Evolutionary conservation across 2,797 vertebrate species (phyloP), one percentile per base, ranked within the genome.

Genomic region (Enteromius fasciolatus): DNA sequence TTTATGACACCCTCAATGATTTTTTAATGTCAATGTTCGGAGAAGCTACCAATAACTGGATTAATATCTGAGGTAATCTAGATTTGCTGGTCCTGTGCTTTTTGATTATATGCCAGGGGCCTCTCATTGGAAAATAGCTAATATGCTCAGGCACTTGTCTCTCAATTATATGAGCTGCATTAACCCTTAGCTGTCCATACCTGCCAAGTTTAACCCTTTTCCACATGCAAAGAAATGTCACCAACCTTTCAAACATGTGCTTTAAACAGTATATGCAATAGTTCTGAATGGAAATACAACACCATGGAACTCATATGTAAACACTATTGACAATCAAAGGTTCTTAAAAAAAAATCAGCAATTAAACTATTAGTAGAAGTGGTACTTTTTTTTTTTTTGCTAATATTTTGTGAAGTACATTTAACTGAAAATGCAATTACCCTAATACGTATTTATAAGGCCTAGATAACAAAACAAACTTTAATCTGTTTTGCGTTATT

Each of bases 1-100:
- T 89, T 90, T 89, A 90, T 88, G 84, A 86, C 82, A 80, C 73
- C 85, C 81, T 85, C 86, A 90, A 89, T 90, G 88, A 88, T 88
- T 88, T 88, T 88, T 87, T 91, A 85, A 88, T 90, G 90, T 87
- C 85, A 90, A 76, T 86, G 83, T 87, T 88, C 86, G 12, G 83
- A 86, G 82, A 87, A 87, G 85, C 84, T 85, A 86, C 83, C 89
- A 86, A 84, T 88, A 86, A 85, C 86, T 80, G 82, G 88, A 89
- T 90, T 90, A 88, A 90, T 89, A 90, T 88, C 86, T 83, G 73
- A 80, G 87, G 77, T 89, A 90, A 90, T 90, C 86, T 86, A 86
- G 87, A 88, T 90, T 87, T 90, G 88, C 90, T 90, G 90, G 83
- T 89, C 86, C 84, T 86, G 83, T 90, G 89, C 88, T 81, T 88